These are phyloP conservation scores for Perca schrenkii DNA, from an alignment of 2,113 vertebrate genomes.

Conservation along the genomic window DNA sequence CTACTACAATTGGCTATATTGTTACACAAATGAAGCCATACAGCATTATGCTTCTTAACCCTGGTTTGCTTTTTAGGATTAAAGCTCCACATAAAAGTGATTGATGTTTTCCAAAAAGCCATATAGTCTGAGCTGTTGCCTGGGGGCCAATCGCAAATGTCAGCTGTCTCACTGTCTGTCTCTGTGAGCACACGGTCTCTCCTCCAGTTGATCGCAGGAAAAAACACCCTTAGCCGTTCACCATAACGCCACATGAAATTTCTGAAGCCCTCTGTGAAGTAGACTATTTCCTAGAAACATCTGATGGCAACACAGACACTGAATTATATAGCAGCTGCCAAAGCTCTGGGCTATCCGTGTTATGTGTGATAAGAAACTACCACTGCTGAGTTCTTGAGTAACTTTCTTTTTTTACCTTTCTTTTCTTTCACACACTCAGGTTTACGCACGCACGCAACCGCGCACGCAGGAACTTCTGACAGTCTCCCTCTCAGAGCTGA, in stretches of 20 bases:
- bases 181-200: slow-evolving; percentile 29
- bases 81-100: not conserved
- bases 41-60: not conserved
- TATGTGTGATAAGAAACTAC: not conserved
- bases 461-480: slow-evolving; percentile 77
- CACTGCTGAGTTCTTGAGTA: slow-evolving; percentile 1
- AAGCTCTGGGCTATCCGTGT: not conserved
- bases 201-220: slow-evolving; percentile 27
- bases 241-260: slow-evolving; percentile 32
- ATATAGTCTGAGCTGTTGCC: slow-evolving; percentile 3
- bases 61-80: not conserved
- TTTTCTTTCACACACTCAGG: slow-evolving; percentile 27
- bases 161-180: slow-evolving; percentile 22
- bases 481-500: slow-evolving; percentile 86
- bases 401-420: slow-evolving; percentile 34
- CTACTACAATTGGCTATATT: not conserved
- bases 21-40: not conserved
- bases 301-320: slow-evolving; percentile 1
- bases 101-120: slow-evolving; percentile 2
- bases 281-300: slow-evolving; percentile 8
- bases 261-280: slow-evolving; percentile 25
- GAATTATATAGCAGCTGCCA: not conserved
- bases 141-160: slow-evolving; percentile 14
- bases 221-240: slow-evolving; percentile 22
- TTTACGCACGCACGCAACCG: slow-evolving; percentile 53